phyloP scores from a whole-genome alignment of 2,113 vertebrate species.

The Python bivittatus region DNA sequence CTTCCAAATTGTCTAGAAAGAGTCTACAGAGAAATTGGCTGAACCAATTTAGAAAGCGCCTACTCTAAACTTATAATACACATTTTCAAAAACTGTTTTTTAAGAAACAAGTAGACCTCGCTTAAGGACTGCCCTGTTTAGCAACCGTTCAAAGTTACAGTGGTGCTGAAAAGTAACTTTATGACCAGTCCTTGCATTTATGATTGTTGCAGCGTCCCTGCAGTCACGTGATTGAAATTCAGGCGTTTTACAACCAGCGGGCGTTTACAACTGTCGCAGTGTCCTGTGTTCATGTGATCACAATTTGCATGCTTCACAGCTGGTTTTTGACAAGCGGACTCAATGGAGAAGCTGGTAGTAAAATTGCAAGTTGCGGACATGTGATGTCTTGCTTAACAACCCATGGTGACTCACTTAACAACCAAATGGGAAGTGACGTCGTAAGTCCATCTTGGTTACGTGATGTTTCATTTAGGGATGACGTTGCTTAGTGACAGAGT shows the following conservation, averaged over 20 bases:
- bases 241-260: background rate
- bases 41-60: background rate
- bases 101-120: background rate
- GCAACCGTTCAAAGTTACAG: background rate
- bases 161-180: background rate
- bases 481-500: too few species aligned
- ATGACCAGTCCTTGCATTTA: background rate
- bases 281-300: background rate
- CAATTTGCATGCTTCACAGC: background rate
- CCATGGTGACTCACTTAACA: too few species aligned
- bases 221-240: background rate
- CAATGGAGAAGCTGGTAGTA: background rate
- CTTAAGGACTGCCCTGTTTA: background rate
- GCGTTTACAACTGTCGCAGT: background rate
- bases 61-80: background rate
- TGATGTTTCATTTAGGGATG: too few species aligned
- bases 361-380: background rate
- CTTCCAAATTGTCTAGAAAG: background rate
- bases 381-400: too few species aligned
- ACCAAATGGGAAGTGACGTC: too few species aligned
- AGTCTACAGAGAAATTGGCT: background rate
- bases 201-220: background rate
- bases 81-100: background rate
- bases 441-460: too few species aligned
- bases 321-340: background rate